phyloP scores from a whole-genome alignment of 2,113 vertebrate genomes.

The Benthochromis sp. region DNA sequence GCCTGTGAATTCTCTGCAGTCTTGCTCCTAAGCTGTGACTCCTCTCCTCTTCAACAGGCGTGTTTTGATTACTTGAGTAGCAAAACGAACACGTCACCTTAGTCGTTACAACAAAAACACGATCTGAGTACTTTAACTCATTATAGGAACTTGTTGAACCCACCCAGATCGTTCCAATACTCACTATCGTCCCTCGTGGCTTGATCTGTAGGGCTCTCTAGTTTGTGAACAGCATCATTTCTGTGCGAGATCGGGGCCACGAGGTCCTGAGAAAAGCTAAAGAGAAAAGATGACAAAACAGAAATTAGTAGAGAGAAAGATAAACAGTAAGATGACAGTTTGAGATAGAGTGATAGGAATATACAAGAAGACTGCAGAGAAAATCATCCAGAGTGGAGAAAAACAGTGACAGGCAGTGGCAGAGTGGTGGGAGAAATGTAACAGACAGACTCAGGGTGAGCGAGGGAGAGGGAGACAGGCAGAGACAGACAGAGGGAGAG shows the following conservation, averaged over 20 bases:
- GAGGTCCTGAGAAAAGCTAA: background rate
- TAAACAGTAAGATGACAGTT: slow-evolving; percentile 38
- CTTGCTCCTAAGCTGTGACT: background rate
- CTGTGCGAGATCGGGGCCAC: background rate
- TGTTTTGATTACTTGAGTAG: background rate
- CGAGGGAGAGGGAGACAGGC: slow-evolving; percentile 50
- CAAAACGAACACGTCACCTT: background rate
- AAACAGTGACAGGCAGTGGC: slow-evolving; percentile 51
- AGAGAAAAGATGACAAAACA: background rate
- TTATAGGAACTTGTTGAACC: background rate
- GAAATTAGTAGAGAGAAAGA: slow-evolving; percentile 31
- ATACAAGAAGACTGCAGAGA: slow-evolving; percentile 17
- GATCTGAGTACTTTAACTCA: background rate
- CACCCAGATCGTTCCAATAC: background rate
- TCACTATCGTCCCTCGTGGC: background rate
- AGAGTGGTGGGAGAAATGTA: slow-evolving; percentile 26
- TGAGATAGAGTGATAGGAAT: slow-evolving; percentile 33
- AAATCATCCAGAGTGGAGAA: slow-evolving; percentile 47
- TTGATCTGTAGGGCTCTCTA: background rate
- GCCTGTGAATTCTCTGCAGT: background rate
- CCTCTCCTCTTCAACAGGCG: background rate
- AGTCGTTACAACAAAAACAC: background rate
- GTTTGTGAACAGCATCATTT: background rate
- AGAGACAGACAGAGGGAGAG: slow-evolving; percentile 60
- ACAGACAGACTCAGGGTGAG: slow-evolving; percentile 46